Evolutionary conservation across 1,140 invertebrate genomes (phyloP).

Genomic region (Drosophila nannoptera): DNA sequence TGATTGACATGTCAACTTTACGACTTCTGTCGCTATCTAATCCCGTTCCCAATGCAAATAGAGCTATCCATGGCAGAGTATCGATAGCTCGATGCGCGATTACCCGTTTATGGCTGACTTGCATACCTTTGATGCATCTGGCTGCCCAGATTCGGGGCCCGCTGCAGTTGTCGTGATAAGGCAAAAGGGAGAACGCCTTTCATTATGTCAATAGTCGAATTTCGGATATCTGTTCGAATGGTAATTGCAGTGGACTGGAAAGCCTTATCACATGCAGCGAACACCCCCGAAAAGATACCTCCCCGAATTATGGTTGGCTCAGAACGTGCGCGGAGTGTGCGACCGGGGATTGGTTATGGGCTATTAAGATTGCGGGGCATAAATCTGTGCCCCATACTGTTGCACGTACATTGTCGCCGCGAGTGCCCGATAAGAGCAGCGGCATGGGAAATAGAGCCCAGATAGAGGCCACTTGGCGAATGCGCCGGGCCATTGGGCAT

Average conservation of each 20-base stretch:
- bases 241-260: slow-evolving; percentile 32
- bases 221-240: slow-evolving; percentile 11
- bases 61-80: too few species aligned
- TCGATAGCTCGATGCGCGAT: background rate
- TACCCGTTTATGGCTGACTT: background rate
- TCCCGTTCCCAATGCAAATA: too few species aligned
- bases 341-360: slow-evolving; percentile 68
- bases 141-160: background rate
- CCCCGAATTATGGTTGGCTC: background rate
- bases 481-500: too few species aligned
- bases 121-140: background rate
- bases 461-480: background rate
- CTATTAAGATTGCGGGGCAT: slow-evolving; percentile 70
- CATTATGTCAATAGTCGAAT: slow-evolving; percentile 48
- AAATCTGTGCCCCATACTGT: slow-evolving; percentile 58
- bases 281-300: background rate
- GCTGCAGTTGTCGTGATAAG: background rate
- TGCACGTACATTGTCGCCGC: slow-evolving; percentile 16
- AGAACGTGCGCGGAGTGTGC: slow-evolving; percentile 47
- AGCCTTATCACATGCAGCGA: slow-evolving; percentile 41
- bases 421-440: slow-evolving; percentile 12
- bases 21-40: too few species aligned
- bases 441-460: slow-evolving; percentile 23
- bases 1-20: too few species aligned
- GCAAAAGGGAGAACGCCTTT: slow-evolving; percentile 46